Evolutionary conservation across 2,797 vertebrate genomes (phyloP).

Genomic region (Schizothorax lantsangensis): DNA sequence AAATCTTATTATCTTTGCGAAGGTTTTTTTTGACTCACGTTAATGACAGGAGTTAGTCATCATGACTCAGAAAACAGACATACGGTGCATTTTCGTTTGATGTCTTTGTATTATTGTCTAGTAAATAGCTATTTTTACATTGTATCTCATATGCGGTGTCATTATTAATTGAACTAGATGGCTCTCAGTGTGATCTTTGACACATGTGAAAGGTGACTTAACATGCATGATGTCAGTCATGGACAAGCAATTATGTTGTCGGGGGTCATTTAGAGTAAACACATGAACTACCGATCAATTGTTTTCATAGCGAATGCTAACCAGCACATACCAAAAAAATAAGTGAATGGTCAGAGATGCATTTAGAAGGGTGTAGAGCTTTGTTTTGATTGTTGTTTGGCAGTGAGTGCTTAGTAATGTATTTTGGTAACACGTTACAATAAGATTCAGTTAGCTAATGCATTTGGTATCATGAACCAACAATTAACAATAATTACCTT

Average conservation of each 20-base stretch:
- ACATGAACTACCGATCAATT: background rate
- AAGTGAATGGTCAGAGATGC: background rate
- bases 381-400: background rate
- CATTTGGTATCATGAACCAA: background rate
- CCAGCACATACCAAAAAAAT: background rate
- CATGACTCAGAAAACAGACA: background rate
- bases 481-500: background rate
- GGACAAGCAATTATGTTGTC: background rate
- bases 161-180: background rate
- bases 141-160: background rate
- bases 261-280: background rate
- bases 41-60: background rate
- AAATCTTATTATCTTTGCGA: background rate
- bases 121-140: background rate
- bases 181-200: background rate
- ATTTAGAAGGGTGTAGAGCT: background rate
- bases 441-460: background rate
- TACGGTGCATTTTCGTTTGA: conserved; percentile 16
- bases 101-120: background rate
- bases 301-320: background rate
- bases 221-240: conserved; percentile 22
- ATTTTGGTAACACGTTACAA: background rate
- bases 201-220: conserved; percentile 6
- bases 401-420: background rate
- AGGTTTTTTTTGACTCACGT: background rate